Base-by-base conservation (phyloP, 2,113 vertebrate genomes). In the Centrocercus urophasianus region DNA sequence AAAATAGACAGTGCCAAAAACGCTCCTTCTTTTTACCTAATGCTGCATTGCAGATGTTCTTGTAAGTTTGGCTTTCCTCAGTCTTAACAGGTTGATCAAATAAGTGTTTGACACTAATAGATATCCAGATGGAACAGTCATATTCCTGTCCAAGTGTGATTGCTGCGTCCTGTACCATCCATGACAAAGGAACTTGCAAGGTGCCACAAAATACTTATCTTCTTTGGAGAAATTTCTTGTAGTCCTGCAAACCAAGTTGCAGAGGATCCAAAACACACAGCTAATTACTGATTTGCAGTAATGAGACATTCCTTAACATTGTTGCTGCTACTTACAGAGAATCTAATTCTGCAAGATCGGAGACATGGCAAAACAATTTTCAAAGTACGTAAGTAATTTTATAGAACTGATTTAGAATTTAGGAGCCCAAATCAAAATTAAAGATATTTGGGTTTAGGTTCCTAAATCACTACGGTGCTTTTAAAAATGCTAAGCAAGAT, bases 1-100 rank as follows among this genome's bases (percentile, higher is more conserved):
- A 95, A 96, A 89, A 94, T 76, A 70, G 92, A 73, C 61, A 79
- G 96, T 98, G 98, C 97, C 98, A 98, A 98, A 98, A 97, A 95
- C 67, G 86, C 57, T 96, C 77, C 36, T 86, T 79, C 83, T 90
- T 96, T 95, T 96, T 86, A 95, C 88, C 63, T 88, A 96, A 71
- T 90, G 94, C 96, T 97, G 89, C 93, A 84, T 86, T 96, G 50
- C 64, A 28, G 80, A 79, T 93, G 83, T 90, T 92, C 93, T 94
- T 88, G 27, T 96, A 78, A 66, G 64, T 93, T 94, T 71, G 45
- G 74, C 93, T 95, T 95, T 95, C 75, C 75, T 86, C 47, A 87
- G 90, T 95, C 61, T 78, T 93, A 77, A 90, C 40, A 86, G 60
- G n/a, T 56, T 71, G 92, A 93, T 86, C 57, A 88, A 74, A 38